Base-by-base conservation (phyloP, 2,888 invertebrate genomes). In the Pimpla rufipes region DNA sequence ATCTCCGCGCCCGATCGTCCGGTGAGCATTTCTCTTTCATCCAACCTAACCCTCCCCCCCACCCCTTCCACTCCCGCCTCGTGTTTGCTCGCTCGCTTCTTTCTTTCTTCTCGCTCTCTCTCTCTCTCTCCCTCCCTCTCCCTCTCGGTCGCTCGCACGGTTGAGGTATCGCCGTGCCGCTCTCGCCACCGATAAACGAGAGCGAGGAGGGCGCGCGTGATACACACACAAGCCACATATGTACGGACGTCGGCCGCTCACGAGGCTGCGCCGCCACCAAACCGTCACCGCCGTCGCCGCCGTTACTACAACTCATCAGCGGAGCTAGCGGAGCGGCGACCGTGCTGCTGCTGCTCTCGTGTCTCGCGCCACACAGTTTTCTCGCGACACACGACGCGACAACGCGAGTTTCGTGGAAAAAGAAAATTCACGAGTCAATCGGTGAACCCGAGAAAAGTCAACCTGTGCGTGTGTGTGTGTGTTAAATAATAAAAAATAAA, bases 231-330 rank as follows among this genome's bases (percentile, higher is more conserved):
- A n/a, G n/a, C n/a, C 45, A 73, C 81, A 77, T 21, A 81, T 81
- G 81, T 79, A 76, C 67, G 59, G 66, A 71, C 29, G 42, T 76
- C 57, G 79, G 79, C n/a, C n/a, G n/a, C 50, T 68, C 71, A 68
- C 67, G 83, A 83, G 75, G 79, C 83, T 75, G 55, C 79, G 71
- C 76, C 76, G 79, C 79, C 79, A 70, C 70, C 70, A 70, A 68
- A 75, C 29, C 67, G 68, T 55, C 74, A 66, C 35, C 71, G 75
- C 79, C 71, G 71, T 66, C 7, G 29, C 66, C 45, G 37, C 40
- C 37, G 55, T 66, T 21, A 66, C 75, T 21, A 74, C 70, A 67
- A 82, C 70, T 76, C 76, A 76, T 81, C 70, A 71, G 55, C 71
- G 57, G 37, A 76, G 57, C 74, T 66, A 70, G 57, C 77, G n/a